Evolutionary conservation across 2,888 invertebrate genomes (phyloP), one percentile per base, ranked within the genome.

Genomic region (Trypoxylon attenuatum): DNA sequence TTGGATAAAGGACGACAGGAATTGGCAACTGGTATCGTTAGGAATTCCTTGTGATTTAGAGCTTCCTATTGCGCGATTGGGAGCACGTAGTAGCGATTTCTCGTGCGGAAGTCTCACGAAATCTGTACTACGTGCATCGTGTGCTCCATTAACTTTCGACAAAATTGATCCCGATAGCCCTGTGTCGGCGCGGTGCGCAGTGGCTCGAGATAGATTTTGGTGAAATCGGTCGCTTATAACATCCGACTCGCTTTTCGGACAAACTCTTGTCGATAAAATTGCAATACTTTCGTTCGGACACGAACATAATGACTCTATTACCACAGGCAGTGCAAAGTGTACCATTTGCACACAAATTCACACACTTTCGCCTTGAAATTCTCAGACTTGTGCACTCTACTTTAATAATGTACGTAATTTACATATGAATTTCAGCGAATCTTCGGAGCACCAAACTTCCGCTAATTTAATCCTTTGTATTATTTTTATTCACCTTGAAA

Each of bases 61-160:
- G 21, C 23, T 19, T 49, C 45, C n/a, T 23, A 13, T 23, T 27
- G n/a, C 16, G 47, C 13, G 65, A 25, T 52, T 47, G 25, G 21
- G 27, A 21, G 27, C 5, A 42, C 42, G 45, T 46, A 47, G 55
- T 63, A 52, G 52, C 38, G 64, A 51, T 65, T 52, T 49, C 57
- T 43, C 56, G 43, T 54, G 68, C 58, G 52, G 52, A 71, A 58
- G 56, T 56, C 53, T 23, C 47, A 39, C 39, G 56, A 43, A 49
- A 68, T 63, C 42, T 53, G 54, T 59, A 58, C 59, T n/a, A n/a
- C n/a, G n/a, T n/a, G 41, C 2, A 19, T 25, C 10, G 27, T 5
- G 46, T 25, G 41, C 39, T 45, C 47, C 42, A 63, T 63, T 55
- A 73, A 72, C 69, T 72, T 72, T 63, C 72, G 51, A 59, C 59